A percentile compares a stretch with the other conserved stretches of the same genome.
These are phyloP conservation scores for Tetragonula clypearis DNA, from an alignment of 1,140 invertebrate species.

Conservation along the genomic window DNA sequence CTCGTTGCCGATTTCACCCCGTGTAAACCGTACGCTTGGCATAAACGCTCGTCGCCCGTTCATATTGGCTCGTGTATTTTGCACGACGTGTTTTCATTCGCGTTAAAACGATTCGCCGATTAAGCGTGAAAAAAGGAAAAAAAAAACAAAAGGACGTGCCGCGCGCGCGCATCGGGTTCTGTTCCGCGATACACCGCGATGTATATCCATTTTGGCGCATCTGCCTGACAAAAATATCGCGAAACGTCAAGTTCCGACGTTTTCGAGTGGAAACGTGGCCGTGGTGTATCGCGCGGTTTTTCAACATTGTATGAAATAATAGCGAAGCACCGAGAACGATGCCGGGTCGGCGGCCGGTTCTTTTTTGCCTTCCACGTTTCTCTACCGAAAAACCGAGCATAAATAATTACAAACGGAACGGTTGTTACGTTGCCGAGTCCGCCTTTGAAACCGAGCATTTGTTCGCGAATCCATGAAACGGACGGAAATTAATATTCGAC, in stretches of 20 bases:
- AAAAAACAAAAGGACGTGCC: background rate
- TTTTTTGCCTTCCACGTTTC: too few relatives aligned
- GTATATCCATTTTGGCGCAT: background rate
- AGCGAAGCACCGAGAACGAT: too few relatives aligned
- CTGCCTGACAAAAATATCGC: background rate
- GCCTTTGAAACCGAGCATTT: background rate
- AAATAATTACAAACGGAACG: background rate
- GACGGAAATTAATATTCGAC: background rate
- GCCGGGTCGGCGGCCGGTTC: too few relatives aligned
- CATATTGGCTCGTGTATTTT: constrained; percentile 24
- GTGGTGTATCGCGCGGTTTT: background rate
- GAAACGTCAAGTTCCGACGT: background rate
- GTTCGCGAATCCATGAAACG: background rate
- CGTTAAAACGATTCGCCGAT: constrained; percentile 20
- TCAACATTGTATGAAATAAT: background rate
- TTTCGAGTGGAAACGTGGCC: too few relatives aligned
- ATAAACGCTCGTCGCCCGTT: constrained; percentile 2
- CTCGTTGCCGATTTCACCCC: constrained; percentile 27
- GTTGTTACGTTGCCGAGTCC: background rate
- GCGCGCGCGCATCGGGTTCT: background rate
- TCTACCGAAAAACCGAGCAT: too few relatives aligned
- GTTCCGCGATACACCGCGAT: background rate
- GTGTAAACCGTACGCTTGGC: constrained; percentile 3
- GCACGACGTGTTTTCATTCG: constrained; percentile 3
- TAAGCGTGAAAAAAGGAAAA: background rate